Base-by-base conservation (phyloP, 2,888 invertebrate species). In the Thumatha senex region DNA sequence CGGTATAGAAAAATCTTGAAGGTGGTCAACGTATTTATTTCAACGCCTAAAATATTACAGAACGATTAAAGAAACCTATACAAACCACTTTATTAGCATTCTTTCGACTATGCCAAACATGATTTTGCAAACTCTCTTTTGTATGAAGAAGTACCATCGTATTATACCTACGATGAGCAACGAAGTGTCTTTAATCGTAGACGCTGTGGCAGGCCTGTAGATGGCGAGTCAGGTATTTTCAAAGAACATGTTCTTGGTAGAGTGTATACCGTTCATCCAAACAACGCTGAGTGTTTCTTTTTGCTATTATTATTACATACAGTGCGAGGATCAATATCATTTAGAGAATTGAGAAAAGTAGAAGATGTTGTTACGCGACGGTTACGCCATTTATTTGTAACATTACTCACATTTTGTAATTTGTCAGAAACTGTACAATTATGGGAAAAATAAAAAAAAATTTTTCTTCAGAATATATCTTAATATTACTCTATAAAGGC, bases 301-400 rank as follows among this genome's bases (percentile, higher is more conserved):
- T 31, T 31, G 31, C 8, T 2, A 3, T 31, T 31, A 31, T 8
- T 31, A 31, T 31, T 31, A 31, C 31, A 13, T 36, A 14, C 29
- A 5, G 45, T 45, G 14, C 39, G 18, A n/a, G 39, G 39, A 39
- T 10, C 18, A 39, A 18, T 18, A 14, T 30, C 46, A 46, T 36
- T 46, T 38, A 29, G n/a, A 15, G 29, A 30, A 34, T 35, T 31
- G 9, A 3, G 57, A 61, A 78, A 60, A 36, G 63, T 79, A 7
- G 54, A 75, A 46, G 67, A 70, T 42, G 41, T 55, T 36, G 33
- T 61, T 51, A 63, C 66, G 43, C 48, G 47, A 24, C 51, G 54
- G 12, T 57, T 47, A 12, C 43, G 51, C 0, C 33, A 51, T 51
- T 30, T 51, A 15, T 39, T 39, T 39, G 43, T 40, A 3, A 39